A percentile compares a stretch with the other conserved stretches of the same genome.
These are phyloP conservation scores for Acanthosoma haemorrhoidale DNA, from an alignment of 2,888 invertebrate species.

Conservation along the genomic window DNA sequence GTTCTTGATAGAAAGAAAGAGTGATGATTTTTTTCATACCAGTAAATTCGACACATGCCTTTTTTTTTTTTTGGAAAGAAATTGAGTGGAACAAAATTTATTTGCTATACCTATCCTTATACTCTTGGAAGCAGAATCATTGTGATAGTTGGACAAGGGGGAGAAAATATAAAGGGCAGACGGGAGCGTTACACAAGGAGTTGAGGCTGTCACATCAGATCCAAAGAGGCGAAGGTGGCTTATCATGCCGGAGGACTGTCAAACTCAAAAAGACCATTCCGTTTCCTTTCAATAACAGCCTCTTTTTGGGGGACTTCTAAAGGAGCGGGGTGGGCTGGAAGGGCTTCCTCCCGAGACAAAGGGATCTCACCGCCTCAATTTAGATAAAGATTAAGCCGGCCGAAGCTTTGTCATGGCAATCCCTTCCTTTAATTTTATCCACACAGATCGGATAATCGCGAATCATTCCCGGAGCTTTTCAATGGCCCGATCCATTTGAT, in stretches of 20 bases:
- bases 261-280: background rate
- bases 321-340: background rate
- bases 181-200: background rate
- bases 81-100: too few species aligned
- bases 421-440: slow-evolving; percentile 6
- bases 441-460: background rate
- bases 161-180: background rate
- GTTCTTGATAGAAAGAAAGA: too few species aligned
- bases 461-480: background rate
- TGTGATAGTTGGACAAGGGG: too few species aligned
- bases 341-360: background rate
- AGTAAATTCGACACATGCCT: too few species aligned
- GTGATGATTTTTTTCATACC: too few species aligned
- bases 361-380: background rate
- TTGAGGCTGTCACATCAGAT: background rate
- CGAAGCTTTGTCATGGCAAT: background rate
- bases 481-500: background rate
- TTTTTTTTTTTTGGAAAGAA: too few species aligned
- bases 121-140: too few species aligned
- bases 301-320: background rate
- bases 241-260: background rate
- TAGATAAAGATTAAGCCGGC: background rate
- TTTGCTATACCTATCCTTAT: too few species aligned
- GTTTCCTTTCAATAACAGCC: slow-evolving; percentile 7
- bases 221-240: background rate